phyloP scores from a whole-genome alignment of 2,797 vertebrate genomes.

The Enteromius mattozi region DNA sequence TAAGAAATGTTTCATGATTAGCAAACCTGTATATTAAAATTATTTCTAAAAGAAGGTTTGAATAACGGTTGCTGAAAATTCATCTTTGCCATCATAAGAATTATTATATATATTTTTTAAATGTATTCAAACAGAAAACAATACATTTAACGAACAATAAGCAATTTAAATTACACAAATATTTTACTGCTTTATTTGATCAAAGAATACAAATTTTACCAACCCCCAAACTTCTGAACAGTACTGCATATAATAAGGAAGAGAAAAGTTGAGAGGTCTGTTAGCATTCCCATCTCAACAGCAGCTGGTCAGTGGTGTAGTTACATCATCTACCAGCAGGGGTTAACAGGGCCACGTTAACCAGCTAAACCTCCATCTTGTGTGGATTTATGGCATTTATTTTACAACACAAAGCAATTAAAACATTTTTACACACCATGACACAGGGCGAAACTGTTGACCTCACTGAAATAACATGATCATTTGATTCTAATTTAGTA shows the following conservation, averaged over 20 bases:
- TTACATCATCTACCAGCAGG: background rate
- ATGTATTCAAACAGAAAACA: background rate
- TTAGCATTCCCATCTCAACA: background rate
- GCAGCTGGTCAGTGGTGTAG: background rate
- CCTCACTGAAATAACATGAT: background rate
- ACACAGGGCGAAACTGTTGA: background rate
- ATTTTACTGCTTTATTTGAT: background rate
- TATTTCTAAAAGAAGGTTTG: background rate
- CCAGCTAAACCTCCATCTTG: background rate
- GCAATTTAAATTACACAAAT: background rate
- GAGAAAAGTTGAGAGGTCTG: background rate
- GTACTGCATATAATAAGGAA: background rate
- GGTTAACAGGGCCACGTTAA: background rate
- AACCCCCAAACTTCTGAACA: background rate
- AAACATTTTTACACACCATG: conserved; percentile 5
- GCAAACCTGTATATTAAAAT: background rate
- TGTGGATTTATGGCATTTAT: conserved; percentile 15
- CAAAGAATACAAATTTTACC: background rate
- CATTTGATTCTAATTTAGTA: background rate
- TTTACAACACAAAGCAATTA: conserved; percentile 18
- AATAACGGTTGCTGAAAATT: background rate
- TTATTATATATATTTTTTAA: too few relatives aligned
- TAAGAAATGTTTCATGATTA: background rate
- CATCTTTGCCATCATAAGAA: background rate
- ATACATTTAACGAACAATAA: too few relatives aligned